A percentile compares a stretch with the other conserved stretches of the same genome.
These are phyloP conservation scores for Peromyscus attwateri DNA, from an alignment of 2,797 vertebrate species.

Conservation along the genomic window DNA sequence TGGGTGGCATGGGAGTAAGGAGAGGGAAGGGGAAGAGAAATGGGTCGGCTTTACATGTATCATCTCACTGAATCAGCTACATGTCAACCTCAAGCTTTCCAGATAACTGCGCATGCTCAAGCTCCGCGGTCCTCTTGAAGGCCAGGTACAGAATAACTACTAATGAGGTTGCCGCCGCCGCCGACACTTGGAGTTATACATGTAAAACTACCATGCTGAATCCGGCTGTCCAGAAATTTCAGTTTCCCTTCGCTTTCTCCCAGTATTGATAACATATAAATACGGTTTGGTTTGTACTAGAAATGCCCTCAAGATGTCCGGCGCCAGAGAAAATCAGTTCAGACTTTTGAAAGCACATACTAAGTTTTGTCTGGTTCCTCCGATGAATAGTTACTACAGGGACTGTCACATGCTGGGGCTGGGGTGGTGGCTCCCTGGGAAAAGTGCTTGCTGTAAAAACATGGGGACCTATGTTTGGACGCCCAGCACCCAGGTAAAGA, in stretches of 20 bases:
- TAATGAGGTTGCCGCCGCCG: background rate
- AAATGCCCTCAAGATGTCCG: constrained; percentile 5
- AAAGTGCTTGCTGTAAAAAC: background rate
- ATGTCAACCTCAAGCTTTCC: fast-evolving
- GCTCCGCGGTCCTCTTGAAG: background rate
- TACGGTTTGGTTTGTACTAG: background rate
- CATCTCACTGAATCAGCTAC: background rate
- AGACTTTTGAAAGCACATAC: constrained; percentile 68
- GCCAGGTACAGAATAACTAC: background rate
- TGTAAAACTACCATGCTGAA: background rate
- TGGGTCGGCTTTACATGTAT: background rate
- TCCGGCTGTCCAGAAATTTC: background rate
- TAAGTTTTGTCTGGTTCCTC: constrained; percentile 70
- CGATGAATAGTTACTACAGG: constrained; percentile 71
- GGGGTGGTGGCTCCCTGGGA: background rate
- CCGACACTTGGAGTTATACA: background rate
- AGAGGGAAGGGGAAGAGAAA: background rate
- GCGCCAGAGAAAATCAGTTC: background rate
- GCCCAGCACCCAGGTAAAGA: background rate
- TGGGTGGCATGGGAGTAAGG: background rate
- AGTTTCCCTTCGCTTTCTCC: constrained; percentile 1
- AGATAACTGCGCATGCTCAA: background rate
- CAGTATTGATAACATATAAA: background rate
- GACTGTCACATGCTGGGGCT: constrained; percentile 42
- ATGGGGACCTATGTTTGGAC: background rate